Conservation (phyloP, 2,113 vertebrate species). For the Sminthopsis crassicaudata region DNA sequence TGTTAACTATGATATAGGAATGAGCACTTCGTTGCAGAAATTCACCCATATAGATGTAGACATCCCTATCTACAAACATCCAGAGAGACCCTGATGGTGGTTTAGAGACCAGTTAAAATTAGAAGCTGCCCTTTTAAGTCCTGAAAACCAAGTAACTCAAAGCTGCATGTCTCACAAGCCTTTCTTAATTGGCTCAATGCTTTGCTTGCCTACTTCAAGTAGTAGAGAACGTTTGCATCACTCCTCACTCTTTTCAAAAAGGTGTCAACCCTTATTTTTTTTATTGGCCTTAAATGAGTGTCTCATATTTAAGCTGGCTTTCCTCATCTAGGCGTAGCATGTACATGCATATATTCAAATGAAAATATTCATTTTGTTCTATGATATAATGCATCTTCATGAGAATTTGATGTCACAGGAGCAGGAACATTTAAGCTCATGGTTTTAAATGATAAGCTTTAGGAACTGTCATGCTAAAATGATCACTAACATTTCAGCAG, state of each 20-base stretch:
- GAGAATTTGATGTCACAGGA: not conserved
- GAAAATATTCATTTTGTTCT: not conserved
- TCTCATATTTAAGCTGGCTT: not conserved
- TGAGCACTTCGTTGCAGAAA: not conserved
- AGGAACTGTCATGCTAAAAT: constrained; percentile 6
- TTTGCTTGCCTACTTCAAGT: not conserved
- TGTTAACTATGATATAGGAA: not conserved
- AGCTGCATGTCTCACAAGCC: not conserved
- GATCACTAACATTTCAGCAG: not conserved
- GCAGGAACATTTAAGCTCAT: not conserved
- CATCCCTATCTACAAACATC: not conserved
- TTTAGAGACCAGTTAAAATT: not conserved
- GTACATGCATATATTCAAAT: constrained; percentile 3
- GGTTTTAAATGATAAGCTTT: constrained; percentile 6
- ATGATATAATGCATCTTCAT: not conserved
- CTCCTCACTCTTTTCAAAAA: not conserved
- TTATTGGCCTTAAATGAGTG: not conserved
- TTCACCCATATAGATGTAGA: not conserved
- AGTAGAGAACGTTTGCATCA: not conserved
- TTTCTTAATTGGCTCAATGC: not conserved
- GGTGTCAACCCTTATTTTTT: not conserved
- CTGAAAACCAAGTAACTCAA: not conserved
- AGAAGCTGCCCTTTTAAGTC: not conserved
- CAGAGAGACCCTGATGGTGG: not conserved
- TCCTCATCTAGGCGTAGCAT: not conserved